Evolutionary conservation across 2,113 vertebrate genomes (phyloP), one percentile per base, ranked within the genome.

Genomic region (Ammodytes dubius): DNA sequence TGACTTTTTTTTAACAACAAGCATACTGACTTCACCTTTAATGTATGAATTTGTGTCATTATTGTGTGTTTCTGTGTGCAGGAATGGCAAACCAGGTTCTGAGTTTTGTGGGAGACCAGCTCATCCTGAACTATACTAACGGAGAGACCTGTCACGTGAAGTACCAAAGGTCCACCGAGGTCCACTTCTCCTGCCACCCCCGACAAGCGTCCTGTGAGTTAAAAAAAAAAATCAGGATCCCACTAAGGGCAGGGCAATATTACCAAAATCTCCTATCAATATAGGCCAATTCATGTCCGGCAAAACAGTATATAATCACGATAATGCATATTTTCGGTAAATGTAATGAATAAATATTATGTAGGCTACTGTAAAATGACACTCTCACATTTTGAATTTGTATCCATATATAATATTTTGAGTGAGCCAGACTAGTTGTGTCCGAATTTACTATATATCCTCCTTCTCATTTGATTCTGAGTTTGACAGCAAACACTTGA

Each of bases 131-230:
- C 92, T 99, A 97, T 84, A 98, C 97, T 0, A 89, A 19, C 0
- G 98, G 98, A 13, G 97, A 98, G 4, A 85, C 37, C 4, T 99
- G 98, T 83, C 98, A 99, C 71, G 93, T 93, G 50, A 93, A 97
- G 42, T 98, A 97, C 4, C 58, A 96, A 1, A 93, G 98, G 15
- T 97, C 97, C 8, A 99, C 98, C 0, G 94, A 96, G 76, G 95
- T 99, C 85, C 90, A 96, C 17, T 99, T 99, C 92, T 95, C 96
- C 67, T 99, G 98, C 66, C 96, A 97, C 92, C 96, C 96, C 94
- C 14, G 93, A 92, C 87, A 90, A 83, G 12, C 88, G 93, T 65
- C 91, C 94, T 78, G 98, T 99, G 83, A 92, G 97, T 89, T 11
- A 56, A 53, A 7, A 60, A 2, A n/a, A 5, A 42, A 47, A 59